Conservation (phyloP, 2,888 invertebrate genomes). For the Zele albiditarsus region DNA sequence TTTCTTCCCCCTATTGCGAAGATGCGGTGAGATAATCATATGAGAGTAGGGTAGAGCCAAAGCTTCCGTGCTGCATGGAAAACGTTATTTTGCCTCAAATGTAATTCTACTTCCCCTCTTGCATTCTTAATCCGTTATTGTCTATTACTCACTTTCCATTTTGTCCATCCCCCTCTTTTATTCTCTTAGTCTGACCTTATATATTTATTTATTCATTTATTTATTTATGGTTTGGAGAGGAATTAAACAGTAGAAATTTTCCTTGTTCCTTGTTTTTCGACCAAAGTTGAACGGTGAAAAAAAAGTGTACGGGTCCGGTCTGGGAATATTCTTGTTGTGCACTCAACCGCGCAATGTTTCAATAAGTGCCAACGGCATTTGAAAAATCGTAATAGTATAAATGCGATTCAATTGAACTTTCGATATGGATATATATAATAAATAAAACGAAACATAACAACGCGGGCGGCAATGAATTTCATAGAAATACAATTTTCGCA, state of each 20-base stretch:
- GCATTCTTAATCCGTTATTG: no score
- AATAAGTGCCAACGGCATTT: background rate
- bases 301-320: background rate
- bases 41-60: constrained; percentile 39
- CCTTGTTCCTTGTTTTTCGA: background rate
- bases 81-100: constrained; percentile 47
- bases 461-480: constrained; percentile 34
- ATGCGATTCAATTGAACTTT: background rate
- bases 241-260: background rate
- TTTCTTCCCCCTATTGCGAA: constrained; percentile 27
- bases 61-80: constrained; percentile 57
- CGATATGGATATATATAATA: background rate
- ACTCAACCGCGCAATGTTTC: background rate
- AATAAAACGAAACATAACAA: background rate
- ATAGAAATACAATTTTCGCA: constrained; percentile 10
- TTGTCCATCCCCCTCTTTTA: background rate
- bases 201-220: background rate
- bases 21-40: constrained; percentile 52
- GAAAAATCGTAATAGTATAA: background rate
- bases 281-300: background rate
- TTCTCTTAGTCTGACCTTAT: background rate
- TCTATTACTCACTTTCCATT: background rate
- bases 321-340: background rate
- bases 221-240: no score
- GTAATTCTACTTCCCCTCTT: background rate